Base-by-base conservation (phyloP, 2,888 invertebrate genomes). In the Schrankia costaestrigalis region DNA sequence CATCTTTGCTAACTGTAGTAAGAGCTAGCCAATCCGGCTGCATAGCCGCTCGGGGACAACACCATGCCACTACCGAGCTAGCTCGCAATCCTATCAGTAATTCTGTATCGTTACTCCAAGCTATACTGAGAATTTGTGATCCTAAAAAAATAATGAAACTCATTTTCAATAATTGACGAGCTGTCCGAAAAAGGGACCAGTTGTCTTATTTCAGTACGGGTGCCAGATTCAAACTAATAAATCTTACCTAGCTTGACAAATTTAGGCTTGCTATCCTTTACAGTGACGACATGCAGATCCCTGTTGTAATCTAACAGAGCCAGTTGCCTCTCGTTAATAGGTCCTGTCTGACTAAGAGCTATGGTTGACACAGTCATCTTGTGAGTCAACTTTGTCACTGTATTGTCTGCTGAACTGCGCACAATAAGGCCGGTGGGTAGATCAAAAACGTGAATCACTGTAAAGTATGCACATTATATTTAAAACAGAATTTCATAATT, bases 281-380 rank as follows among this genome's bases (percentile, higher is more conserved):
- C 90, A 38, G 94, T 91, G 2, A 95, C 91, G 10, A 98, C 89
- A 71, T 94, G 95, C 9, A 98, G 85, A 77, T 98, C 98, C 57
- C 93, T 91, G 68, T 97, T 97, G 58, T 91, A 92, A 79, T 99
- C 99, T 13, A 98, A 89, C 38, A 98, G 86, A 0, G 97, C 97
- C 25, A 98, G 79, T 60, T 94, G 94, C 46, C 98, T 91, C 58
- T 96, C 95, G 18, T 90, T 91, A 0, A 92, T 71, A 0, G 92
- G 90, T 0, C 97, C 97, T 34, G 94, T 93, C 68, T 97, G 95
- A 71, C 97, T 97, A 24, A 98, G 83, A 0, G 95, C 93, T 9
- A 99, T 85, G 61, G 94, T 93, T 2, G 92, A 90, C n/a, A 99
- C 91, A 13, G 93, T 93, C 68, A 93, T 91, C 62, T 91, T 90